These are phyloP conservation scores for Dexiosoma caninum DNA, from an alignment of 2,888 invertebrate species.

Conservation along the genomic window DNA sequence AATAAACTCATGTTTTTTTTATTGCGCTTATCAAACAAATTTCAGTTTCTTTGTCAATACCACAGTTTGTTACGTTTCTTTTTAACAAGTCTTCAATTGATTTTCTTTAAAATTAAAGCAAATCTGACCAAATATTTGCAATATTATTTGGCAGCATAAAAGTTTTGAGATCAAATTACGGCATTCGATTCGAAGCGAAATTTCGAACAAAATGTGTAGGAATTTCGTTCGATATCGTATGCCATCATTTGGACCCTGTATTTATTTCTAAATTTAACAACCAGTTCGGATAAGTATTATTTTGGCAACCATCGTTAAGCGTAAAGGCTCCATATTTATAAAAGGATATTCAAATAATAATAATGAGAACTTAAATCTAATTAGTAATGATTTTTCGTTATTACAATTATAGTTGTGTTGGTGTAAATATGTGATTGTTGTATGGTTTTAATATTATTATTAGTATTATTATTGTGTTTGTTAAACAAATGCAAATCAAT, in stretches of 20 bases:
- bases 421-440: neutral
- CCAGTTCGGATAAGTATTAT: constrained; percentile 36
- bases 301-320: constrained; percentile 37
- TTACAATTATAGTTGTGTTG: constrained; percentile 14
- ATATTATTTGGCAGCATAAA: neutral
- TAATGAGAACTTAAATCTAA: constrained; percentile 31
- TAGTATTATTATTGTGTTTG: constrained; percentile 15
- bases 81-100: constrained; percentile 28
- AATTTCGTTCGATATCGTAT: too few relatives aligned
- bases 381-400: neutral
- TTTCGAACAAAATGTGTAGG: too few relatives aligned
- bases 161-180: neutral
- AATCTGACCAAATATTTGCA: neutral
- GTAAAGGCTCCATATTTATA: constrained; percentile 1
- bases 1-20: constrained; percentile 59
- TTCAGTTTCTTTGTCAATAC: constrained; percentile 41
- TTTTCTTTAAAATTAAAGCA: constrained; percentile 19
- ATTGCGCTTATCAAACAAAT: constrained; percentile 27
- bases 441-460: neutral
- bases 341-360: constrained; percentile 17
- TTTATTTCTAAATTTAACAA: constrained; percentile 39
- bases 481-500: constrained; percentile 50
- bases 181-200: too few relatives aligned
- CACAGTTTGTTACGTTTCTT: constrained; percentile 52
- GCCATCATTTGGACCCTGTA: too few relatives aligned